Percentiles rank a stretch among this genome's conserved stretches.
Conservation (phyloP, 2,113 vertebrate species). For the Anarrhichthys ocellatus region DNA sequence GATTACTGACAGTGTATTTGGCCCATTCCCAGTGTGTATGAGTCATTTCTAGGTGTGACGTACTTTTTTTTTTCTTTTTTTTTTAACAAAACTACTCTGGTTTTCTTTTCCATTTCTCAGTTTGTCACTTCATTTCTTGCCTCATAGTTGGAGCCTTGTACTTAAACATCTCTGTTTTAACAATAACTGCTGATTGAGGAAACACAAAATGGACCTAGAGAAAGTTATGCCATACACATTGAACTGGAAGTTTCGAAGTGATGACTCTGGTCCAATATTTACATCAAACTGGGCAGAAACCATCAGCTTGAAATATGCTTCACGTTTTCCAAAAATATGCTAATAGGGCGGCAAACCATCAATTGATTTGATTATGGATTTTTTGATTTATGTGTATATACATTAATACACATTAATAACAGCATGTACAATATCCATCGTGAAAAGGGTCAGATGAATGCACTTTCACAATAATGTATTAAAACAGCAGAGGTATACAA, state of each 20-base stretch:
- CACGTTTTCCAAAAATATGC: background rate
- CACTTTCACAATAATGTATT: background rate
- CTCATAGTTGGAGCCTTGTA: slow-evolving; percentile 20
- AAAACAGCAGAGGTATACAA: background rate
- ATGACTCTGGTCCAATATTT: slow-evolving; percentile 1
- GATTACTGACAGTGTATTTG: slow-evolving; percentile 36
- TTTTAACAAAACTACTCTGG: slow-evolving; percentile 17
- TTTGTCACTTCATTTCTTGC: slow-evolving; percentile 27
- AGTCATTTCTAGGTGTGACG: slow-evolving; percentile 42
- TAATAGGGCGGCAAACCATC: background rate
- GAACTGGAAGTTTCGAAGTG: background rate
- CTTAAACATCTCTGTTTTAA: slow-evolving; percentile 19
- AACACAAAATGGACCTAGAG: background rate
- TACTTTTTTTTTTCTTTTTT: slow-evolving; percentile 5
- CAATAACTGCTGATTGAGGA: slow-evolving; percentile 11
- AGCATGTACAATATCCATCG: background rate
- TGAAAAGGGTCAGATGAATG: background rate
- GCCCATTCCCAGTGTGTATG: slow-evolving; percentile 35
- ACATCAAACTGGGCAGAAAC: background rate
- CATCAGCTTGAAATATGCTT: background rate
- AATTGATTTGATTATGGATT: background rate
- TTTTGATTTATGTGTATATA: background rate
- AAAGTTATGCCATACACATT: background rate
- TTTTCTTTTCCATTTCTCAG: slow-evolving; percentile 31
- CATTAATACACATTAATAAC: background rate